Base-by-base conservation (phyloP, 35 echinoderm and acorn worm genomes). In the Hemicentrotus pulcherrimus region DNA sequence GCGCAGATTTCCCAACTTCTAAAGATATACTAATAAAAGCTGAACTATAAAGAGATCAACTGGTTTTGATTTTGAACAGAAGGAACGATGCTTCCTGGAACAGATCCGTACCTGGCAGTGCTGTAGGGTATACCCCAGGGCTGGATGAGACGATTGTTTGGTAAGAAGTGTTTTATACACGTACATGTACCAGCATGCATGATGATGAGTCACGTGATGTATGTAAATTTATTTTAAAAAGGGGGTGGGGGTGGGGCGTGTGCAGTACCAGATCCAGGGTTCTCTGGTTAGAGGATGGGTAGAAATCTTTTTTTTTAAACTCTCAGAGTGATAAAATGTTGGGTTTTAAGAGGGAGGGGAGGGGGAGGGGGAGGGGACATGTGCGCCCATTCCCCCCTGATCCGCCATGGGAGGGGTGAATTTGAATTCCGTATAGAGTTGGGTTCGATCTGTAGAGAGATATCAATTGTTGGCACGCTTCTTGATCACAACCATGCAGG, bases 21-120 rank as follows among this genome's bases (percentile, higher is more conserved):
- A 78, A n/a, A 78, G 65, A 78, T 28, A 78, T 28, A 78, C 22
- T 28, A 78, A 78, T 22, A 78, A 78, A 78, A 78, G 6, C 52
- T 22, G 28, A 71, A 78, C 19, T 78, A 78, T 78, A n/a, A n/a
- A 78, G 65, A 78, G 65, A 78, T 78, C 65, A 78, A 78, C 65
- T 78, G 65, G 65, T 78, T 78, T 78, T 78, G 65, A 78, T 78
- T 78, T 78, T 78, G 65, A 28, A 78, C 28, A 78, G 65, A 78
- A 78, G 65, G 65, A n/a, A 22, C 22, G 65, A 78, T 28, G 65
- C 28, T 78, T 78, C 65, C 65, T 78, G 65, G 19, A 78, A 78
- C 65, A n/a, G 65, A 28, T 78, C 65, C 28, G 65, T 78, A 78
- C 24, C 65, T 78, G 65, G 65, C 65, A 22, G 3, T 78, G 19